Base-by-base conservation (phyloP, 2,113 vertebrate species). In the Chionodraco myersi region DNA sequence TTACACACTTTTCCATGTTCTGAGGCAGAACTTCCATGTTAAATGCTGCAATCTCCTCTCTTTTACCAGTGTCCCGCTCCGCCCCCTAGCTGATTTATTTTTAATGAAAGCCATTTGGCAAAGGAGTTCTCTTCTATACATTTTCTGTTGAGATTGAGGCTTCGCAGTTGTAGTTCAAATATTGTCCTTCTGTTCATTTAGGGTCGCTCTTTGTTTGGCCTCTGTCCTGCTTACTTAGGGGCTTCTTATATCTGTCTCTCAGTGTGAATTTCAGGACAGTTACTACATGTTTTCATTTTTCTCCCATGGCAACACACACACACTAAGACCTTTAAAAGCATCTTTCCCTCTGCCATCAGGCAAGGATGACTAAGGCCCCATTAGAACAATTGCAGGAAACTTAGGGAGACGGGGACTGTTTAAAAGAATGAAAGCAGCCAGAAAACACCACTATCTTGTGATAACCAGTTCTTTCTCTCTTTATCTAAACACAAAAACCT, bases 381-480 rank as follows among this genome's bases (percentile, higher is more conserved):
- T 89, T 91, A 83, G 91, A 95, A 95, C 94, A 95, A 95, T 95
- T 89, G 94, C 83, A 94, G 94, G 94, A 95, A 95, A 91, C 89
- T 92, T 91, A 83, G 85, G 91, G 90, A 94, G 92, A 92, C 84
- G 72, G 90, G 90, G 90, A 92, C 88, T 86, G 82, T 93, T 93
- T 92, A 86, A 93, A 88, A 86, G 90, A 91, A 91, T 86, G 93
- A 92, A 82, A 88, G 86, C 84, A 89, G 86, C 68, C 57, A 87
- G 86, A 91, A 92, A 93, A 90, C 88, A 88, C 54, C 61, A 86
- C 92, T 94, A 89, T 93, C 89, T 92, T 80, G 73, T 91, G 91
- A 92, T 92, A 92, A 88, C 86, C 86, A 63, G 71, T 44, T 81
- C 89, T 85, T 86, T 84, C 73, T 83, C 79, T 86, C 70, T 75